Percentiles rank a stretch among this genome's conserved stretches.
These are phyloP conservation scores for Xenopus laevis DNA, from an alignment of 2,113 vertebrate genomes.

Conservation along the genomic window DNA sequence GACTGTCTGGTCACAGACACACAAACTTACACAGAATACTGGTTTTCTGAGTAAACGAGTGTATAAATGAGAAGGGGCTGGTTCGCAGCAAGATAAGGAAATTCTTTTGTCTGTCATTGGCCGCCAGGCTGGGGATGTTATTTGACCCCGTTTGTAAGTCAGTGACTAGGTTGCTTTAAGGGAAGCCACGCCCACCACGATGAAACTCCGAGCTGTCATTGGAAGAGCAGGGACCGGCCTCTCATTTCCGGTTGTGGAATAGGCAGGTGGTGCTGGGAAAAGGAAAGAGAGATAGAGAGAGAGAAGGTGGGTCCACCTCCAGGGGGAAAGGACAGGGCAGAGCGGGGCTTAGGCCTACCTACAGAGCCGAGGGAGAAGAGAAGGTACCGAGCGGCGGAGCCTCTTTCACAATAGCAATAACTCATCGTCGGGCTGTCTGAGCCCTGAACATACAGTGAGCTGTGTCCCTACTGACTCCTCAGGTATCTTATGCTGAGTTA, in stretches of 20 bases:
- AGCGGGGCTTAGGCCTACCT: slow-evolving; percentile 19
- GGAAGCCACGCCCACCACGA: background rate
- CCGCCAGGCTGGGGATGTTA: background rate
- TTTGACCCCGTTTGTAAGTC: background rate
- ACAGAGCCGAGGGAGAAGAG: background rate
- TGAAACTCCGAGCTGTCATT: background rate
- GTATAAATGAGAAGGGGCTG: background rate
- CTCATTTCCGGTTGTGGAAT: slow-evolving; percentile 53
- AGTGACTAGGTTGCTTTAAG: slow-evolving; percentile 1
- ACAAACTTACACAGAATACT: too few species aligned
- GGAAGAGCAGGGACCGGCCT: background rate
- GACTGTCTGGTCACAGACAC: too few species aligned
- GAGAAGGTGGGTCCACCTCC: slow-evolving; percentile 25
- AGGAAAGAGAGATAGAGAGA: background rate
- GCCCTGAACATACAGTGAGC: too few species aligned
- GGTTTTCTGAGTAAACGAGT: too few species aligned
- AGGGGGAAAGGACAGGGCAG: slow-evolving; percentile 30
- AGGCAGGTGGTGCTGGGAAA: slow-evolving; percentile 6
- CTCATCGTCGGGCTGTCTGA: too few species aligned
- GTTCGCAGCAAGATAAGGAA: background rate
- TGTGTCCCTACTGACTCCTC: too few species aligned
- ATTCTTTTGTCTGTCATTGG: background rate
- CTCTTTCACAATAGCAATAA: too few species aligned
- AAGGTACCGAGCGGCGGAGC: too few species aligned
- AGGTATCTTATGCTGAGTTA: too few species aligned